Base-by-base conservation (phyloP, 2,113 vertebrate genomes). In the Oriolus oriolus region DNA sequence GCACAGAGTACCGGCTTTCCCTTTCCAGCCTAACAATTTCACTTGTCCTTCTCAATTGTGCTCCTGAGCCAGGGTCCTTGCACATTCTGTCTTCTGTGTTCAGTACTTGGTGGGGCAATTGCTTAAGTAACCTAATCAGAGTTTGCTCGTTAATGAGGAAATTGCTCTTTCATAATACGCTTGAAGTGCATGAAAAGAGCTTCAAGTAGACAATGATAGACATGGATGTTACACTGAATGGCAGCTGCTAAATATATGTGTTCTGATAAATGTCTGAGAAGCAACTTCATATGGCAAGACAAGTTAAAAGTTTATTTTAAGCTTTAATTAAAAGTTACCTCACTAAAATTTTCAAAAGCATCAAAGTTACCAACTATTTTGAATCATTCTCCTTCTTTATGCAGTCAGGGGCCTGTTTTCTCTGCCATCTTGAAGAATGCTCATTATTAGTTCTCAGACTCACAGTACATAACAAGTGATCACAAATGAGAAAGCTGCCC, bases 181-280 rank as follows among this genome's bases (percentile, higher is more conserved):
- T 90, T 85, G 71, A 84, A 90, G 52, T 35, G 59, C 50, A 53
- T 47, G 82, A 85, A 90, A 90, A 94, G 74, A 91, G 27, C 61
- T 93, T 73, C 4, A 6, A 85, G 89, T 83, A 93, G 90, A 95
- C 77, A 87, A 76, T 93, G 84, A 93, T 54, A 91, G 94, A 87
- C 78, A 47, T 42, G 42, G 84, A 87, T 78, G 79, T 91, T 96
- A 69, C 33, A 60, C 64, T 92, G 84, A 95, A 86, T 86, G 88
- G 95, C 93, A 95, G 94, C 66, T 95, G 91, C 89, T 94, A 95
- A 96, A 96, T 92, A 84, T 95, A 95, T 19, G 53, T 45, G 69
- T 11, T 4, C 64, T 93, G 76, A 85, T 85, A 93, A 93, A 73
- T 78, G 88, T 74, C 93, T 93, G 59, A 41, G 52, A 93, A 85